Base-by-base conservation (phyloP, 1,140 invertebrate genomes). In the Centruroides vittatus region DNA sequence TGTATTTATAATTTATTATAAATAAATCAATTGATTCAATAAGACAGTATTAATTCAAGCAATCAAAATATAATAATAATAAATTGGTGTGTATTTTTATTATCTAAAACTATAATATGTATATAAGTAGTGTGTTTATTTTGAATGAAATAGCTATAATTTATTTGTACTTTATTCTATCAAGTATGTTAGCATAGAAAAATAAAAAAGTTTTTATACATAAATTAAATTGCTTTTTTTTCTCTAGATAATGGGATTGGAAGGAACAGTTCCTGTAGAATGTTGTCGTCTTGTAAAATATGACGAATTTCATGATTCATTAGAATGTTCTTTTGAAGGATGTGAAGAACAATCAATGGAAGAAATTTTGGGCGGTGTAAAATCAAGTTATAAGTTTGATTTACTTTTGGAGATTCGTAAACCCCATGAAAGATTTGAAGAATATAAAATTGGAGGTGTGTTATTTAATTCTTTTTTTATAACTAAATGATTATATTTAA, bases 231-330 rank as follows among this genome's bases (percentile, higher is more conserved):
- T 23, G 23, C 23, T 2, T 2, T 35, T 35, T 58, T 54, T 56
- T 58, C 67, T 70, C 5, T 64, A 81, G 68, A 73, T 78, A 66
- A 79, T 86, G 49, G 76, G 79, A 58, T 71, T 88, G 36, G 78
- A 82, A 46, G 74, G 73, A 10, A 66, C 80, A 61, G 78, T 84
- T 5, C 77, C 81, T 10, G 58, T 82, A 1, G 78, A 83, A 47
- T 81, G 82, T 60, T 86, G 85, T 68, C 81, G 87, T 3, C 73
- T 91, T 23, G 85, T 89, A 3, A 81, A 77, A 60, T 90, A 86
- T 68, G 81, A 88, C 69, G 78, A 80, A 46, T 72, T 77, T 23
- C 76, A 79, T 61, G 83, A 86, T 61, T 75, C 79, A 4, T 81
- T 89, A n/a, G 81, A 86, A 64, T 78, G 79, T 60, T 87, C 83